phyloP scores from a whole-genome alignment of 2,888 invertebrate species.

The Leuctra nigra region DNA sequence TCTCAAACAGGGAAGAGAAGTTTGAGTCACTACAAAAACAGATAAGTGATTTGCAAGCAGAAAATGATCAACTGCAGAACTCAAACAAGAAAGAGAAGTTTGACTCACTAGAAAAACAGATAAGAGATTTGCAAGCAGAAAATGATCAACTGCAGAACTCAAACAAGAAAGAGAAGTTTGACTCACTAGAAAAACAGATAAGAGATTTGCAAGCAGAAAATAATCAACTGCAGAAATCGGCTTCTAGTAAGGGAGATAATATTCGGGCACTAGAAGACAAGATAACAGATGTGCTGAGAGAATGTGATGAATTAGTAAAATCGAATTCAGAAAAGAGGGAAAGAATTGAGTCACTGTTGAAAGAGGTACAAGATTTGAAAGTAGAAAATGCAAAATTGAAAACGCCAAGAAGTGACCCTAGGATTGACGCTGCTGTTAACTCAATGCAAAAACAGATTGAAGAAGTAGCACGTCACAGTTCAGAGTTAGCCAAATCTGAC shows the following conservation, averaged over 20 bases:
- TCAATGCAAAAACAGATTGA: no score
- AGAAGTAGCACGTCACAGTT: no score
- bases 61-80: background rate
- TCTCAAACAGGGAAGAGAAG: background rate
- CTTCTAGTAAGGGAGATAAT: background rate
- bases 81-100: background rate
- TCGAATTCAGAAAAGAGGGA: no score
- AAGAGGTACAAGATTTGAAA: background rate
- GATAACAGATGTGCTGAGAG: no score
- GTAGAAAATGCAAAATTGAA: background rate
- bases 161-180: background rate
- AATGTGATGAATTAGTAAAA: no score
- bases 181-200: background rate
- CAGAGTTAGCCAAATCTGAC: no score
- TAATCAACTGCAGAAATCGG: background rate
- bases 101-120: background rate
- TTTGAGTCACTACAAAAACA: no score
- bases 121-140: background rate
- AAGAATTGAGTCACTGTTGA: background rate
- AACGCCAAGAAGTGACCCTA: no score
- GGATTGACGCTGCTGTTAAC: no score
- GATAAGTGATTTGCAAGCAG: background rate
- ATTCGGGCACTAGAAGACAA: background rate
- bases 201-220: background rate
- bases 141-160: background rate